Evolutionary conservation across 1,140 invertebrate genomes (phyloP), one percentile per base, ranked within the genome.

Genomic region (Phortica variegata): DNA sequence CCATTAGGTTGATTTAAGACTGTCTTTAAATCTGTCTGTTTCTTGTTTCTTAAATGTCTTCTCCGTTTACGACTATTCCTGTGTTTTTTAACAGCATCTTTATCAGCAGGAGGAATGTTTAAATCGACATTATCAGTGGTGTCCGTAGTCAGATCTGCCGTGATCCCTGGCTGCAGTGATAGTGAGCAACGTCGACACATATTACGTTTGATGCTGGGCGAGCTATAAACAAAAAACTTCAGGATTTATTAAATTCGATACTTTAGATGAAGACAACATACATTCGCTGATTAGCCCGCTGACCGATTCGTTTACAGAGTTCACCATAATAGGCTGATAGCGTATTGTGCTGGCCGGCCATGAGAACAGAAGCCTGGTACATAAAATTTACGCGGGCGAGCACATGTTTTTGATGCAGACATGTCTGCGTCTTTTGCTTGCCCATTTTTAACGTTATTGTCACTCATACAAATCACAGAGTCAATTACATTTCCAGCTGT

Each of bases 291-390:
- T 19, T 20, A 31, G 9, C 15, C 4, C 17, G 1, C 6, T 4
- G 2, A 56, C 63, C 58, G 42, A 68, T 63, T 69, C 63, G 37
- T 56, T 54, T 49, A 52, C 63, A 68, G 3, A 68, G 34, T n/a
- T 60, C 62, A 3, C 60, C 60, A 12, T 68, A 68, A 33, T 50
- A 60, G 12, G 63, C 63, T 18, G 54, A 65, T 6, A 68, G 45
- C 1, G 41, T 63, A 31, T 50, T 33, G 15, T 63, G 47, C 2
- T 58, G 39, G 39, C 13, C 29, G 0, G 63, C 63, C 63, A 68
- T 68, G 6, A 68, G 15, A n/a, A 58, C 54, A 2, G 65, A 49
- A 10, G 63, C 63, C 41, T 68, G 63, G 37, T 63, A 68, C 2
- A 68, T 43, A 13, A 58, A 68, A 18, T 68, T 68, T 51, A 69